Conservation (phyloP, 2,113 vertebrate genomes). For the Chascanopsetta lugubris region DNA sequence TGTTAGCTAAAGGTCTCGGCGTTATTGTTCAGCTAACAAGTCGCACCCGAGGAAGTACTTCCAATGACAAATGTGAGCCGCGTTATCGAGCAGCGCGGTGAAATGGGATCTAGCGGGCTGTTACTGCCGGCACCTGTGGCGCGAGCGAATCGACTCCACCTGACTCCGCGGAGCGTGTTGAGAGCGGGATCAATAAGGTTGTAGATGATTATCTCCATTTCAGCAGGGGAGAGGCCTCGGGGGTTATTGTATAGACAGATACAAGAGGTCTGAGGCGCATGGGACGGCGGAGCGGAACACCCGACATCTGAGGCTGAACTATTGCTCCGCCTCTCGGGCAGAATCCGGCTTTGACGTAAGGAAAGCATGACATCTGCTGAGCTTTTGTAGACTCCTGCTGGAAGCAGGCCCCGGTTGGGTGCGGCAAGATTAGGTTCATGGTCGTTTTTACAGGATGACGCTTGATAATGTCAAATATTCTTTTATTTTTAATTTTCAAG, state of each 20-base stretch:
- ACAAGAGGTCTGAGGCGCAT: conserved; percentile 12
- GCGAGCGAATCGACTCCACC: conserved; percentile 26
- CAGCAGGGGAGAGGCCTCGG: conserved; percentile 2
- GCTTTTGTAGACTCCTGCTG: too few species aligned
- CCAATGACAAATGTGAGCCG: conserved; percentile 42
- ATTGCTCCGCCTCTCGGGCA: not conserved
- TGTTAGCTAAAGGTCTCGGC: conserved; percentile 20
- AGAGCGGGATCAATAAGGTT: conserved; percentile 33
- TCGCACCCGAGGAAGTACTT: conserved; percentile 11
- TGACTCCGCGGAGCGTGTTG: conserved; percentile 17
- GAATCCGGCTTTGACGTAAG: too few species aligned
- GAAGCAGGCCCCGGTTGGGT: too few species aligned
- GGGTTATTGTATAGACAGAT: conserved; percentile 37
- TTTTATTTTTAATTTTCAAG: too few species aligned
- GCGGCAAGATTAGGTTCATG: too few species aligned
- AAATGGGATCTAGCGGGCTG: conserved; percentile 21
- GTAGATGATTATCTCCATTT: conserved; percentile 34
- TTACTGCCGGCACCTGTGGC: conserved; percentile 14
- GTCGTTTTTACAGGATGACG: too few species aligned
- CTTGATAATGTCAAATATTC: too few species aligned
- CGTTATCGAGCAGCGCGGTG: not conserved
- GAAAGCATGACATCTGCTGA: too few species aligned
- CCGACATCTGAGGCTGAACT: conserved; percentile 6
- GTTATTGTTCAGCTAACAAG: conserved; percentile 34
- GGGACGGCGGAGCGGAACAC: conserved; percentile 6